Conservation (phyloP, 2,797 vertebrate species). For the Catostomus latipinnis region DNA sequence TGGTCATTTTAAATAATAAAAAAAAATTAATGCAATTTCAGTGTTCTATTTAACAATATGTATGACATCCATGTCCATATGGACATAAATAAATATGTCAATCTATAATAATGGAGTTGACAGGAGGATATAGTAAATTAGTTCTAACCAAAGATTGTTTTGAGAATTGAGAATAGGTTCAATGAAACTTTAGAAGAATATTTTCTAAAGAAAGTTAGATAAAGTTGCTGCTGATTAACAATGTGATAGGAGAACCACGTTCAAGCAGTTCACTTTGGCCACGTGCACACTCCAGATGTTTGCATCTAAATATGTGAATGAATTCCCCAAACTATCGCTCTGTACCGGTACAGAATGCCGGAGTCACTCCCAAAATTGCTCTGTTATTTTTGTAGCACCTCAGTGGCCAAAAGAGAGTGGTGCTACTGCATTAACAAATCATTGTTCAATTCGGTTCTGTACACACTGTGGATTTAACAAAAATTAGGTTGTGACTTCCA, state of each 20-base stretch:
- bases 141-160: background rate
- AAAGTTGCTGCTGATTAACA: background rate
- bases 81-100: background rate
- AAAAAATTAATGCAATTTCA: background rate
- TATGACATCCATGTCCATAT: conserved; percentile 12
- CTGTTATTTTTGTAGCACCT: too few relatives aligned
- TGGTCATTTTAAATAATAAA: background rate
- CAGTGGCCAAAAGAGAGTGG: too few relatives aligned
- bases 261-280: background rate
- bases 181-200: background rate
- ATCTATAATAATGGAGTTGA: background rate
- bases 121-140: background rate
- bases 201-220: too few relatives aligned
- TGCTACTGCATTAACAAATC: too few relatives aligned
- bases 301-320: too few relatives aligned
- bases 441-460: too few relatives aligned
- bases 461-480: too few relatives aligned
- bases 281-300: too few relatives aligned
- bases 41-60: conserved; percentile 13
- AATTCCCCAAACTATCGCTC: too few relatives aligned
- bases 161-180: background rate
- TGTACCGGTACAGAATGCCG: too few relatives aligned
- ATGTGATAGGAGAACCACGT: background rate
- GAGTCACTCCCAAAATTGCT: too few relatives aligned
- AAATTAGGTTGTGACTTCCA: too few relatives aligned